These are phyloP conservation scores for Tinea semifulvella DNA, from an alignment of 2,888 invertebrate genomes.

Conservation along the genomic window DNA sequence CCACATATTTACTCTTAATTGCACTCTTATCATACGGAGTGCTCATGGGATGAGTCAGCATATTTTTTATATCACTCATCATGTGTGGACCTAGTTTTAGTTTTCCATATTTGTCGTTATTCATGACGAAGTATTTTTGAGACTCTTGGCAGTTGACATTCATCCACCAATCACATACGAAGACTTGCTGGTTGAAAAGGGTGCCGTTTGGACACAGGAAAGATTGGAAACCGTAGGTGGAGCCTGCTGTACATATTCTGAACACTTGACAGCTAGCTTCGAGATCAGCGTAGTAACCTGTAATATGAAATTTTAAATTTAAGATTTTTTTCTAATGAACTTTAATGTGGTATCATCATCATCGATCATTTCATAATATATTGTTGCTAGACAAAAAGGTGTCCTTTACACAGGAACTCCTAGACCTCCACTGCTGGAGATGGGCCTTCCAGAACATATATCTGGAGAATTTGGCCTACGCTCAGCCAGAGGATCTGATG, in stretches of 20 bases:
- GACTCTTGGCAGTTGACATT: constrained; percentile 68
- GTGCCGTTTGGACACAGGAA: constrained; percentile 75
- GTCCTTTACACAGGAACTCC: too few species aligned
- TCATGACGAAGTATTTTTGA: constrained; percentile 40
- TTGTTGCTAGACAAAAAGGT: too few species aligned
- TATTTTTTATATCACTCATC: constrained; percentile 65
- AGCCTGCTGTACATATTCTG: constrained; percentile 69
- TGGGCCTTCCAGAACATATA: too few species aligned
- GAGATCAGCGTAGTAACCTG: constrained; percentile 73
- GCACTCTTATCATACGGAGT: constrained; percentile 44
- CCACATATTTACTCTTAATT: constrained; percentile 42
- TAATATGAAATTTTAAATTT: constrained; percentile 21
- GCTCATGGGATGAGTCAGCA: constrained; percentile 60
- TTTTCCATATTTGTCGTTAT: constrained; percentile 52
- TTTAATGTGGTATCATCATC: too few species aligned
- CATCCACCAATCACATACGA: constrained; percentile 77
- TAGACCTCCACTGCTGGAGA: too few species aligned
- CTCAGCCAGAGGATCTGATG: too few species aligned
- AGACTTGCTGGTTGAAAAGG: constrained; percentile 71
- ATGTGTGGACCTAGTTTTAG: constrained; percentile 61
- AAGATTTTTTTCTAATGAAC: too few species aligned
- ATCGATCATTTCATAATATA: too few species aligned
- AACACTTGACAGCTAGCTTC: constrained; percentile 73
- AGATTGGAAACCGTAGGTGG: constrained; percentile 64
- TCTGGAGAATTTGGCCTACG: too few species aligned